Evolutionary conservation across 2,113 vertebrate species (phyloP), one percentile per base, ranked within the genome.

Genomic region (Cryptoleucopteryx plumbea): DNA sequence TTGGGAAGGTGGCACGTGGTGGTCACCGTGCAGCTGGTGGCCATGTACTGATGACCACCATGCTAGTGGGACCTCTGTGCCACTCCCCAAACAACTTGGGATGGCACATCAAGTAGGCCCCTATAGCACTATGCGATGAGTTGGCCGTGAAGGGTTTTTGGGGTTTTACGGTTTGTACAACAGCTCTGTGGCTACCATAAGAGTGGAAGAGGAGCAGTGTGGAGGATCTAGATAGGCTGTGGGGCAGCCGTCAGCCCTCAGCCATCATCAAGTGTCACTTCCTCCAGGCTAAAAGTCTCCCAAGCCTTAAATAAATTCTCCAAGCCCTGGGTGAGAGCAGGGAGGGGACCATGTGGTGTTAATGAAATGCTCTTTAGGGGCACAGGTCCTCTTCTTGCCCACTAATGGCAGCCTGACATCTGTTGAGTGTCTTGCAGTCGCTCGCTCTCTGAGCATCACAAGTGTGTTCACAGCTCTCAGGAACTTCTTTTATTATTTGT

Each of bases 401-500:
- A 25, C 78, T 94, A 73, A 88, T 1, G 3, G 68, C 71, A 90
- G 43, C 26, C 86, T 95, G 91, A 83, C 86, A 95, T 97, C 94
- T 95, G 91, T 94, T 97, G 96, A 95, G 91, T 80, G 45, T 83
- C 81, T 82, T 90, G 83, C 86, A 82, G 22, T 86, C 7, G 71
- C 84, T 88, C 1, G 18, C 89, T 95, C 81, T 88, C 56, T 0
- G 27, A 96, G 93, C 91, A 91, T 84, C 95, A 71, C 95, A 93
- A 97, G 86, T 95, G 92, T 96, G 83, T 97, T 97, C 95, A 63
- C 95, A 97, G 96, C 95, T 97, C 96, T 96, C 91, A 95, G 97
- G 97, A 98, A 96, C 97, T 97, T 97, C 94, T 97, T 97, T 96
- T 97, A 95, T 97, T 96, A 96, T 97, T 97, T 94, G 97, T 98